Conservation (phyloP, 2,797 vertebrate species). For the Pantherophis alleghaniensis region DNA sequence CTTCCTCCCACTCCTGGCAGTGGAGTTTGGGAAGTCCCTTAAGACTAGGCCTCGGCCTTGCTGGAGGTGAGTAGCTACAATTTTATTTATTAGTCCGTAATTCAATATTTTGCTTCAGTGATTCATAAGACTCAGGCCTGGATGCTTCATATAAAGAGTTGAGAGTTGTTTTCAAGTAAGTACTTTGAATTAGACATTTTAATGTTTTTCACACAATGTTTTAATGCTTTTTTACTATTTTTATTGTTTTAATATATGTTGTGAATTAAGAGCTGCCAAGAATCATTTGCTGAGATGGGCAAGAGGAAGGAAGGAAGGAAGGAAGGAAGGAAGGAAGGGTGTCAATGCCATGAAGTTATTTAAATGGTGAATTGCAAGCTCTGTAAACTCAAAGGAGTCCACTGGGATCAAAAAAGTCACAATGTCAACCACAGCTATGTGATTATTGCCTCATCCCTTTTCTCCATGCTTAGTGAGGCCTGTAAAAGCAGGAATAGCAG, state of each 20-base stretch:
- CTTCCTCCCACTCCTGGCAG: neutral
- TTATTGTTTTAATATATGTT: neutral
- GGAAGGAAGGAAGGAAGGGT: neutral
- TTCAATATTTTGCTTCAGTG: neutral
- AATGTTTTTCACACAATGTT: neutral
- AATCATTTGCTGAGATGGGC: neutral
- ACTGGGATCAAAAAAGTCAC: neutral
- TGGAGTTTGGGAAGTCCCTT: neutral
- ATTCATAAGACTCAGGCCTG: neutral
- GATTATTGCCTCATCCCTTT: neutral
- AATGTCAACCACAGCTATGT: neutral
- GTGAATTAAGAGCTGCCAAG: neutral
- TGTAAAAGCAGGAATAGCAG: neutral
- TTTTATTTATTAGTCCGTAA: neutral
- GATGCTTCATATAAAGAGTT: neutral
- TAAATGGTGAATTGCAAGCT: neutral
- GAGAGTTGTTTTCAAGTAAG: neutral
- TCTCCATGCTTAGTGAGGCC: neutral
- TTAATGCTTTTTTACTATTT: neutral
- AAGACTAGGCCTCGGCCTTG: neutral
- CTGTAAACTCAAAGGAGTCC: neutral
- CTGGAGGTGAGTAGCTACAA: neutral
- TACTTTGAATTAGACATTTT: neutral
- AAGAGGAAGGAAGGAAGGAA: neutral
- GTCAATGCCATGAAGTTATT: neutral